A percentile compares a stretch with the other conserved stretches of the same genome.
Conservation (phyloP, 2,113 vertebrate species). For the Antennarius striatus region DNA sequence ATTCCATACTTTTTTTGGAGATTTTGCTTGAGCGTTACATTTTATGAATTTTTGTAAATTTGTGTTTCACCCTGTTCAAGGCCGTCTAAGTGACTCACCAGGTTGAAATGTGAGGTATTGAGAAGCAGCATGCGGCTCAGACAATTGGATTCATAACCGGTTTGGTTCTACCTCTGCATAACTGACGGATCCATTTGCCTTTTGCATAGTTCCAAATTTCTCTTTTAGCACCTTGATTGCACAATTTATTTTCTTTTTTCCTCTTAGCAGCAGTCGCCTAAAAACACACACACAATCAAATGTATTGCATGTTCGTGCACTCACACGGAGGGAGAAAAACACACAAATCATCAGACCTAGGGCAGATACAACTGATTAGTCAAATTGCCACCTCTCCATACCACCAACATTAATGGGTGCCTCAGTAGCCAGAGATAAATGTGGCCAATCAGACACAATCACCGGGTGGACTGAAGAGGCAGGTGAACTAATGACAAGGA, state of each 20-base stretch:
- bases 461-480: conserved; percentile 66
- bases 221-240: conserved; percentile 40
- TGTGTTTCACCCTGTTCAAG: background rate
- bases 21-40: background rate
- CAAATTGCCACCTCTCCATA: conserved; percentile 70
- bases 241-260: conserved; percentile 28
- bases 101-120: conserved; percentile 15
- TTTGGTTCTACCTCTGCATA: conserved; percentile 38
- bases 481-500: conserved; percentile 73
- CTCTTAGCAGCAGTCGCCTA: conserved; percentile 13
- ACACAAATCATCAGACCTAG: conserved; percentile 39
- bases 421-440: conserved; percentile 70
- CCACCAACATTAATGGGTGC: conserved; percentile 72
- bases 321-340: conserved; percentile 5
- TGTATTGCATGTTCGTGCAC: background rate
- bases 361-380: conserved; percentile 70
- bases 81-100: conserved; percentile 1
- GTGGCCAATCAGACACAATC: conserved; percentile 75
- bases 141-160: conserved; percentile 54
- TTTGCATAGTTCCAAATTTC: conserved; percentile 32
- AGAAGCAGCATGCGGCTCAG: conserved; percentile 31
- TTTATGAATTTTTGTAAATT: conserved; percentile 1
- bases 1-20: background rate
- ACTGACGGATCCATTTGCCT: conserved; percentile 38
- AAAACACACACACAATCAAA: conserved; percentile 18